These are phyloP conservation scores for Capromys pilorides DNA, from an alignment of 2,797 vertebrate species.

Conservation along the genomic window DNA sequence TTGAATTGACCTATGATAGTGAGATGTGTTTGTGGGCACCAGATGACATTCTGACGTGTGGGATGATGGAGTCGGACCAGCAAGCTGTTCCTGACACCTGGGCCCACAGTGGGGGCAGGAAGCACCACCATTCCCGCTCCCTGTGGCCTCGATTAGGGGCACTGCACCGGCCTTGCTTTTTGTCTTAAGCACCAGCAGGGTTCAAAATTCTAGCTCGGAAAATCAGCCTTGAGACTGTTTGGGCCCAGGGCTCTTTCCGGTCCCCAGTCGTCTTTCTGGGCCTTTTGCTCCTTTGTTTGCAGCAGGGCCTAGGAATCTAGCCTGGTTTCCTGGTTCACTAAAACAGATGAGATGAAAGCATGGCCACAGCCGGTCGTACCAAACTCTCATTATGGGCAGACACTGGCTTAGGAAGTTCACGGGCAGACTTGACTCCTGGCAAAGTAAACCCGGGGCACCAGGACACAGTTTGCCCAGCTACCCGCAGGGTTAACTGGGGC, in stretches of 20 bases:
- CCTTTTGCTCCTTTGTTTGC: constrained; percentile 24
- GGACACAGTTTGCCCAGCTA: background rate
- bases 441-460: background rate
- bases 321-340: background rate
- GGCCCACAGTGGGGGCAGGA: background rate
- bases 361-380: background rate
- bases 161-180: background rate
- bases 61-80: too few species aligned
- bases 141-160: too few species aligned
- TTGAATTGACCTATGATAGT: background rate
- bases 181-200: background rate
- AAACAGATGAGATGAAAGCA: background rate
- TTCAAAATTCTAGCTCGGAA: constrained; percentile 38
- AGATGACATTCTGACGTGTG: background rate
- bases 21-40: background rate
- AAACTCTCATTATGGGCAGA: background rate
- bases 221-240: background rate
- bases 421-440: background rate
- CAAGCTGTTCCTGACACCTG: background rate
- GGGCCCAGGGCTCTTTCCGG: background rate
- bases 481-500: background rate
- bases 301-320: constrained; percentile 16
- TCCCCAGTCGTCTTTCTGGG: background rate
- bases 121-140: background rate
- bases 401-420: background rate